Conservation (phyloP, 2,888 invertebrate species). For the Scaptomyza polygonia region DNA sequence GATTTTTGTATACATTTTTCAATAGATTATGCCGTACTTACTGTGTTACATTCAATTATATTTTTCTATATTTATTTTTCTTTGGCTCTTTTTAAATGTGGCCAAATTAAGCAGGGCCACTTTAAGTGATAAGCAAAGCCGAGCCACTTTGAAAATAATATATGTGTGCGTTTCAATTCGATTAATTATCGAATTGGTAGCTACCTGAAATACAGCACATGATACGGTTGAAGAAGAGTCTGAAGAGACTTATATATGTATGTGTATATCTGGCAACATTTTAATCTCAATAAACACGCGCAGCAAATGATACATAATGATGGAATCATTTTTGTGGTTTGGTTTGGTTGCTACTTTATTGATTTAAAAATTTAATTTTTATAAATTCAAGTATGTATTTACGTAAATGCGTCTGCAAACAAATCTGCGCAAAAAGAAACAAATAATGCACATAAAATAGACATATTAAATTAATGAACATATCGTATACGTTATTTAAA, state of each 20-base stretch:
- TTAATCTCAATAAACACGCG: slow-evolving; percentile 63
- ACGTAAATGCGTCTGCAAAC: too few relatives aligned
- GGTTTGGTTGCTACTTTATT: slow-evolving; percentile 2
- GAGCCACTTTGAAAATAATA: slow-evolving; percentile 58
- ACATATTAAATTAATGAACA: too few relatives aligned
- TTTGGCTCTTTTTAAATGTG: slow-evolving; percentile 21
- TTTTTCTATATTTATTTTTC: slow-evolving; percentile 10
- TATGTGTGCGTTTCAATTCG: slow-evolving; percentile 42
- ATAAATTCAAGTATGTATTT: neutral
- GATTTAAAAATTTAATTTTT: neutral
- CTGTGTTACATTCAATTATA: slow-evolving; percentile 21
- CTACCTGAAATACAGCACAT: slow-evolving; percentile 42
- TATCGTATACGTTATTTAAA: neutral
- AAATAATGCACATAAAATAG: too few relatives aligned
- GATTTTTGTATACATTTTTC: slow-evolving; percentile 5
- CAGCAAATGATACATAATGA: slow-evolving; percentile 49
- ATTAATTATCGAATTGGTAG: slow-evolving; percentile 68
- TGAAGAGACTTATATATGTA: neutral
- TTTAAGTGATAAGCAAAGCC: slow-evolving; percentile 69
- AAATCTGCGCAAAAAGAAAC: too few relatives aligned
- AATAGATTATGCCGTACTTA: slow-evolving; percentile 17
- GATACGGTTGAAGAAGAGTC: neutral
- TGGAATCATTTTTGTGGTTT: neutral
- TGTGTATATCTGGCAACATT: slow-evolving; percentile 23
- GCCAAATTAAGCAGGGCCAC: slow-evolving; percentile 63